These are phyloP conservation scores for Diplodus sargus DNA, from an alignment of 2,797 vertebrate species.

Conservation along the genomic window DNA sequence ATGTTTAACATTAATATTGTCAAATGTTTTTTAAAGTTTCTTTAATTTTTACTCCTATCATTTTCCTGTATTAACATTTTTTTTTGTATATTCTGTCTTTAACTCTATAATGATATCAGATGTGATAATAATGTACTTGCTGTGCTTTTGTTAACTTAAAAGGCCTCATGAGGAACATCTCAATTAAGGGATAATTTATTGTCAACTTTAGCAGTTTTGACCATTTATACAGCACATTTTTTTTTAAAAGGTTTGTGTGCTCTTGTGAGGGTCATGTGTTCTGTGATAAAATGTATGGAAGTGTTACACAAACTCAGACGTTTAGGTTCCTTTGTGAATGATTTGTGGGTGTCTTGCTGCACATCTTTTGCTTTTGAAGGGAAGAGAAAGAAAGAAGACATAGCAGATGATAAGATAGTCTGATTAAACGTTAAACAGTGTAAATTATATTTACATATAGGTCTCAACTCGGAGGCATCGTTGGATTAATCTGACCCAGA, in stretches of 20 bases:
- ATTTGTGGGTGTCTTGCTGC: neutral
- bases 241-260: neutral
- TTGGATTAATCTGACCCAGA: neutral
- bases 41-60: neutral
- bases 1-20: conserved; percentile 10
- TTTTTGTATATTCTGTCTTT: conserved; percentile 35
- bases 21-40: neutral
- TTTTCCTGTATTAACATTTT: neutral
- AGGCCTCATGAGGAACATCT: conserved; percentile 17
- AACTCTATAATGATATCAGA: conserved; percentile 14
- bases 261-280: neutral
- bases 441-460: neutral
- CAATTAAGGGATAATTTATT: conserved; percentile 1
- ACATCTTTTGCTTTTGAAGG: neutral
- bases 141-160: conserved; percentile 34
- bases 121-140: conserved; percentile 27
- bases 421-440: neutral
- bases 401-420: neutral
- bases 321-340: conserved; percentile 18
- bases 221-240: too few species aligned
- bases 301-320: neutral
- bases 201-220: conserved; percentile 6
- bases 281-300: neutral
- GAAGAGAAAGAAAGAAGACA: too few species aligned
- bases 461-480: neutral